These are phyloP conservation scores for Drosophila tanythrix DNA, from an alignment of 2,888 invertebrate genomes.

Conservation along the genomic window DNA sequence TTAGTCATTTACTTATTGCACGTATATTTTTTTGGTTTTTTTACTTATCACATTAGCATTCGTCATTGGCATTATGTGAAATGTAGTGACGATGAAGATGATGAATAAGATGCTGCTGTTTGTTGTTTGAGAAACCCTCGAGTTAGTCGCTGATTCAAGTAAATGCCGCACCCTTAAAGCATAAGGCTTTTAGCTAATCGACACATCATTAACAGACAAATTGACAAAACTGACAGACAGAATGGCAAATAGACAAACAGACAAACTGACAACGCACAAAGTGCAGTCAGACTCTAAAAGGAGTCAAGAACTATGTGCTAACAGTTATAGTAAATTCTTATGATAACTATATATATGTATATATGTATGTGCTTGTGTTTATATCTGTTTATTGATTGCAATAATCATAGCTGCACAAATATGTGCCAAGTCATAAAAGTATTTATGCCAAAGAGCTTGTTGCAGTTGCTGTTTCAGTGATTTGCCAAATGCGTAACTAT, in stretches of 20 bases:
- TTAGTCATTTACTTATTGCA: not conserved
- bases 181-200: constrained; percentile 51
- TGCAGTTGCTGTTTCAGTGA: constrained; percentile 25
- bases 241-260: constrained; percentile 16
- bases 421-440: constrained; percentile 68
- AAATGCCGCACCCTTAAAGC: constrained; percentile 44
- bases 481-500: constrained; percentile 48
- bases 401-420: constrained; percentile 74
- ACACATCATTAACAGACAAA: constrained; percentile 29
- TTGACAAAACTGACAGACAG: constrained; percentile 13
- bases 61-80: constrained; percentile 30
- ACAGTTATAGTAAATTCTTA: constrained; percentile 13
- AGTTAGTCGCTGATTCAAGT: constrained; percentile 21
- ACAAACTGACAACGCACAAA: constrained; percentile 24
- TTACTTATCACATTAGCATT: constrained; percentile 31
- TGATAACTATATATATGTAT: not conserved
- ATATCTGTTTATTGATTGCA: constrained; percentile 51
- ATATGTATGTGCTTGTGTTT: not conserved
- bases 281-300: constrained; percentile 22
- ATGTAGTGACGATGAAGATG: constrained; percentile 10
- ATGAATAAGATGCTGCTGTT: not conserved
- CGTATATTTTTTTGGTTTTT: not conserved
- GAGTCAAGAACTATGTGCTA: not conserved
- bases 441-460: constrained; percentile 53
- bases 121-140: constrained; percentile 38